phyloP scores from a whole-genome alignment of 2,888 invertebrate species.

The Deladenus siricidicola region DNA sequence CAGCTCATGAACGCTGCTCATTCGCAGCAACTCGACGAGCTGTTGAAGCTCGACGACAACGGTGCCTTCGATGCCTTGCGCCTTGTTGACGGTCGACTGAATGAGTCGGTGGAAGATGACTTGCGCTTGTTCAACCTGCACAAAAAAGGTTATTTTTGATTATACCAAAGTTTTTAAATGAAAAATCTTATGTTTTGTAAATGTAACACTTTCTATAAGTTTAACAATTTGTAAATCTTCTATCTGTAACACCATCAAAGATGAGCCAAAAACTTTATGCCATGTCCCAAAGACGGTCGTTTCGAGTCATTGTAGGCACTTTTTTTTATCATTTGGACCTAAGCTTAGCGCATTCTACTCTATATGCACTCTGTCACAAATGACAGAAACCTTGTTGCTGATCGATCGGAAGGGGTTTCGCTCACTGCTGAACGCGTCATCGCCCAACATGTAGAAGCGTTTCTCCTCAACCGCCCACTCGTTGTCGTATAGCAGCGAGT shows the following conservation, averaged over 20 bases:
- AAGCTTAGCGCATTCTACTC: too few species aligned
- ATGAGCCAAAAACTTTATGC: too few species aligned
- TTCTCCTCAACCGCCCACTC: conserved; percentile 33
- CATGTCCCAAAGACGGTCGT: too few species aligned
- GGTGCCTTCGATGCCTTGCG: conserved; percentile 21
- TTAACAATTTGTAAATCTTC: too few species aligned
- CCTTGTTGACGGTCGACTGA: conserved; percentile 5
- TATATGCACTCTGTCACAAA: too few species aligned
- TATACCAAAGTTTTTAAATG: too few species aligned
- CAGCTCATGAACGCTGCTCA: conserved; percentile 32
- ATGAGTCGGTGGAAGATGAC: conserved; percentile 7
- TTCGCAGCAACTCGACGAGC: conserved; percentile 41
- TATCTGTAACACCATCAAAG: too few species aligned
- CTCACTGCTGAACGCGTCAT: conserved; percentile 23
- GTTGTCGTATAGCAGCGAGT: conserved; percentile 34
- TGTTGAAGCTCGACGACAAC: conserved; percentile 30
- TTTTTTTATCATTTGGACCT: neutral
- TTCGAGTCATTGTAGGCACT: too few species aligned
- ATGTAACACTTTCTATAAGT: too few species aligned
- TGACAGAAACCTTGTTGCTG: too few species aligned
- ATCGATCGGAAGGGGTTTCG: neutral
- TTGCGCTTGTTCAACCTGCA: conserved; percentile 12
- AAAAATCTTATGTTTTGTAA: too few species aligned
- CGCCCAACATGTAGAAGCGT: conserved; percentile 29
- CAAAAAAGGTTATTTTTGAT: too few species aligned